A percentile compares a stretch with the other conserved stretches of the same genome.
Conservation (phyloP, 1,140 invertebrate genomes). For the Halesus radiatus region DNA sequence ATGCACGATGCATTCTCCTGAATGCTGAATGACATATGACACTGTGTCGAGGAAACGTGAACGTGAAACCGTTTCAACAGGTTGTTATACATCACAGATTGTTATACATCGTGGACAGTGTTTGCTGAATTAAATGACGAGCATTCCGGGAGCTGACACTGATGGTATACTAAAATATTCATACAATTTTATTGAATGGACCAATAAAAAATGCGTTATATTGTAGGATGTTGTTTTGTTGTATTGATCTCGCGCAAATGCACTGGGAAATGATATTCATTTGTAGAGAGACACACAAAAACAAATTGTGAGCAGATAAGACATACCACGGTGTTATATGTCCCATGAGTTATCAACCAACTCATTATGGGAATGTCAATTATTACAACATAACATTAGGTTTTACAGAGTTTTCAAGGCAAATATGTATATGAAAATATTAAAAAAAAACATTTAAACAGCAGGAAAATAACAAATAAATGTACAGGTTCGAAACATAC, state of each 20-base stretch:
- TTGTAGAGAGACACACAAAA: not conserved
- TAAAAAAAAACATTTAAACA: too few relatives aligned
- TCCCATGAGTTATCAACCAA: too few relatives aligned
- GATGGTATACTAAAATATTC: conserved; percentile 9
- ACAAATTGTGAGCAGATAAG: not conserved
- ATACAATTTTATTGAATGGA: not conserved
- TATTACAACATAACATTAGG: too few relatives aligned
- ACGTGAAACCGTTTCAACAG: conserved; percentile 1
- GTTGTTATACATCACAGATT: not conserved
- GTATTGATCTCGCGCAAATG: too few relatives aligned
- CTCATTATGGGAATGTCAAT: too few relatives aligned
- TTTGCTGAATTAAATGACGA: not conserved
- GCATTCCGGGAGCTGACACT: not conserved
- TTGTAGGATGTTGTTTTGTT: too few relatives aligned
- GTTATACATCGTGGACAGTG: not conserved
- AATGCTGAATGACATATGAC: not conserved
- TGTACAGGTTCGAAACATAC: too few relatives aligned
- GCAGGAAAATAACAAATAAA: too few relatives aligned
- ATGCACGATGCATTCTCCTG: not conserved
- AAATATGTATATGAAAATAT: too few relatives aligned
- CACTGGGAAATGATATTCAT: not conserved
- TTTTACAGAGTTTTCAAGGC: too few relatives aligned
- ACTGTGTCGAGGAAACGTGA: not conserved
- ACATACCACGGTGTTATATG: too few relatives aligned
- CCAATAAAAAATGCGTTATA: not conserved